Evolutionary conservation across 2,113 vertebrate genomes (phyloP).

Genomic region (Prinia subflava): DNA sequence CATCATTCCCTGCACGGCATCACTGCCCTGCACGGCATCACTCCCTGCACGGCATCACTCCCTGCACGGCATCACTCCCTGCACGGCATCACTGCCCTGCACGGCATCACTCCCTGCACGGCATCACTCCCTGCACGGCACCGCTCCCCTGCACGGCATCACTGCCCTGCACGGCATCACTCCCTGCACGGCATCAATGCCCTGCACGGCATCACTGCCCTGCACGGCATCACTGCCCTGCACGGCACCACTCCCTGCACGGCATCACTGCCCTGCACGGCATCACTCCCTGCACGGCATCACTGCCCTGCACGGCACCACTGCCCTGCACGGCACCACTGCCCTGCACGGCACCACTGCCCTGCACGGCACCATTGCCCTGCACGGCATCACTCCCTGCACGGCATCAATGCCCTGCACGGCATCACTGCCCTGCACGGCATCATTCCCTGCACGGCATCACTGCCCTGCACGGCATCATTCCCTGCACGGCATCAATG

Average conservation of each 20-base stretch:
- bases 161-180: rapidly evolving
- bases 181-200: neutral
- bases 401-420: rapidly evolving
- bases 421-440: neutral
- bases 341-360: rapidly evolving
- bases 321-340: rapidly evolving
- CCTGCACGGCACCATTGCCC: rapidly evolving
- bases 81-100: rapidly evolving
- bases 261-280: neutral
- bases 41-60: no score
- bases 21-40: rapidly evolving
- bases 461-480: rapidly evolving
- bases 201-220: rapidly evolving
- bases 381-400: rapidly evolving
- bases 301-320: rapidly evolving
- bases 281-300: rapidly evolving
- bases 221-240: rapidly evolving
- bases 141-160: rapidly evolving
- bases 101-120: rapidly evolving
- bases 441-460: neutral
- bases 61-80: rapidly evolving
- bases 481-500: neutral
- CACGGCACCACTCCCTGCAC: rapidly evolving
- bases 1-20: neutral
- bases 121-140: no score